These are phyloP conservation scores for Tolypeutes matacus DNA, from an alignment of 2,797 vertebrate genomes.

Conservation along the genomic window DNA sequence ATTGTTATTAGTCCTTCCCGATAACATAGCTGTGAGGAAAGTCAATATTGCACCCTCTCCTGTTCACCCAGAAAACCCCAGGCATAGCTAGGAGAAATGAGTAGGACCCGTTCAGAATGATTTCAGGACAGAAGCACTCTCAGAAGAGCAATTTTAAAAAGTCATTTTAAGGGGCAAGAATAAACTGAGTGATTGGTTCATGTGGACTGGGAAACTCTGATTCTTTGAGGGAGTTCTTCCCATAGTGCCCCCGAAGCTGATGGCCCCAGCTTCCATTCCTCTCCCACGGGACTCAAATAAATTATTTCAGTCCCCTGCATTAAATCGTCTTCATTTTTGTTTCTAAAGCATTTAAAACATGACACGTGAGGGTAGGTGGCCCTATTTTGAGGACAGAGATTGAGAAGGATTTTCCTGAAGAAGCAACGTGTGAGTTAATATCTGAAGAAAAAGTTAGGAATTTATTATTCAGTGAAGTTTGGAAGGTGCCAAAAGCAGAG, in stretches of 20 bases:
- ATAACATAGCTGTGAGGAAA: neutral
- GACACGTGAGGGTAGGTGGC: neutral
- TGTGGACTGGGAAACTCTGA: neutral
- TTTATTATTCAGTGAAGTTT: neutral
- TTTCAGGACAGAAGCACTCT: neutral
- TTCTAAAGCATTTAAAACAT: neutral
- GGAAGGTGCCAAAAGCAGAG: neutral
- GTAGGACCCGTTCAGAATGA: neutral
- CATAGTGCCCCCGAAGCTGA: neutral
- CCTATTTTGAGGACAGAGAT: neutral
- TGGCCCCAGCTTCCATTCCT: neutral
- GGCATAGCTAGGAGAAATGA: constrained; percentile 10
- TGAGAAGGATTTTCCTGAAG: neutral
- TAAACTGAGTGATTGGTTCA: neutral
- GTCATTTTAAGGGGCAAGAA: neutral
- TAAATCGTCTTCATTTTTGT: neutral
- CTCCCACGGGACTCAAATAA: neutral
- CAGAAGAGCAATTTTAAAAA: neutral
- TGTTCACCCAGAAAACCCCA: neutral
- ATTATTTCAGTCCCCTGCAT: neutral
- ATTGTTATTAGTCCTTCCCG: constrained; percentile 64
- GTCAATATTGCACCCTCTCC: neutral
- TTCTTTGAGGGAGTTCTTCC: neutral
- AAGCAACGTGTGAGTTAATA: neutral
- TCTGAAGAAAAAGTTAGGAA: neutral